Evolutionary conservation across 2,113 vertebrate genomes (phyloP).

Genomic region (Coryphaenoides rupestris): DNA sequence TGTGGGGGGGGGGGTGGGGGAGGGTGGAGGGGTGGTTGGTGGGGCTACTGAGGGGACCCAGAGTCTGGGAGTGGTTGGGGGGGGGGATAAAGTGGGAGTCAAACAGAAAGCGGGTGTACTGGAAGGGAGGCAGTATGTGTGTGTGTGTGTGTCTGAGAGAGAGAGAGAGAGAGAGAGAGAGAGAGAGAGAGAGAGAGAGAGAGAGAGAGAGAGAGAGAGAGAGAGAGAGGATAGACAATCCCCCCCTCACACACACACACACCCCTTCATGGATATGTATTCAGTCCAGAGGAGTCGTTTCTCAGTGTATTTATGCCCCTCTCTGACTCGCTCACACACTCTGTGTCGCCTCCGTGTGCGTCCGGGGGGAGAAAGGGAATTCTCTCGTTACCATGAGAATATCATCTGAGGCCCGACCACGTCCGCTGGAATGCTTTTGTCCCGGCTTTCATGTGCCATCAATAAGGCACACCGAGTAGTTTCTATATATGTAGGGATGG

Average conservation of each 20-base stretch:
- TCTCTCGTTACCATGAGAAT: slow-evolving; percentile 25
- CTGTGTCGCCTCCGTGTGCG: slow-evolving; percentile 22
- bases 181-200: no score
- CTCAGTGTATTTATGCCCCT: slow-evolving; percentile 21
- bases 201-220: no score
- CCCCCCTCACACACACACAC: background rate
- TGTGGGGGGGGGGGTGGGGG: slow-evolving; percentile 15
- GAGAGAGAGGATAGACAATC: background rate
- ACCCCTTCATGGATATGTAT: slow-evolving; percentile 17
- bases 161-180: no score
- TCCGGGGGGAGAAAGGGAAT: slow-evolving; percentile 9
- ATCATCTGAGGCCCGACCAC: slow-evolving; percentile 11
- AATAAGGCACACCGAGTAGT: no score
- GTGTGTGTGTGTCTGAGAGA: no score
- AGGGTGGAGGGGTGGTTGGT: no score
- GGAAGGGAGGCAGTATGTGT: slow-evolving; percentile 5
- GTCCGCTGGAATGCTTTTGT: no score
- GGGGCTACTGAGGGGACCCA: no score
- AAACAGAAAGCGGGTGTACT: slow-evolving; percentile 10
- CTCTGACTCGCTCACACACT: background rate
- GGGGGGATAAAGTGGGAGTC: slow-evolving; percentile 23
- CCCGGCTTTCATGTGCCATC: no score
- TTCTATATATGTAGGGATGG: no score
- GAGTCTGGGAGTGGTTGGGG: background rate
- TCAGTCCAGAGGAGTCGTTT: slow-evolving; percentile 19